These are phyloP conservation scores for Gorsachius goisagi DNA, from an alignment of 2,113 vertebrate species.

Conservation along the genomic window DNA sequence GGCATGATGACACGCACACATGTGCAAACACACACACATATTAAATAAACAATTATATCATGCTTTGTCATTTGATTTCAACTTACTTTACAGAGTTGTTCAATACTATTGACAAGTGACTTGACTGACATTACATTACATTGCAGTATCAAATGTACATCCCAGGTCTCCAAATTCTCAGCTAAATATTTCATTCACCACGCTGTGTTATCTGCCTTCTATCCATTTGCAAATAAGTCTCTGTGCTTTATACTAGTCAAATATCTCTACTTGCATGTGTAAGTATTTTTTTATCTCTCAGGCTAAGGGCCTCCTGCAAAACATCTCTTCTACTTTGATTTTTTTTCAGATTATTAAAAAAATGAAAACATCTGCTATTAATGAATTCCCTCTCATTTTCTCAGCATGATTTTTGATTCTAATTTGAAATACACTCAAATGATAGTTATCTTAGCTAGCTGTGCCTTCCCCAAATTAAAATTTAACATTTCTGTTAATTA, in stretches of 20 bases:
- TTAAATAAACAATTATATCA: background rate
- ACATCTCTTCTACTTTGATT: background rate
- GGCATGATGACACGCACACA: constrained; percentile 8
- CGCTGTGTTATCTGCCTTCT: background rate
- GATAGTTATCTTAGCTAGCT: background rate
- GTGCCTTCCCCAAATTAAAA: background rate
- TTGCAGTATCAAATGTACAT: background rate
- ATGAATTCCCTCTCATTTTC: background rate
- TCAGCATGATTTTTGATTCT: background rate
- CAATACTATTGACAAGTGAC: background rate
- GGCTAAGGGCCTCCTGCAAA: background rate
- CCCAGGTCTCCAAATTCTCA: background rate
- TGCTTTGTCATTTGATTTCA: background rate
- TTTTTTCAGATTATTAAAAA: background rate
- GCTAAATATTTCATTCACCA: background rate
- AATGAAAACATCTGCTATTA: background rate
- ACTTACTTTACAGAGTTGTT: background rate
- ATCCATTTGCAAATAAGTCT: background rate
- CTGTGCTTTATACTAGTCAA: background rate
- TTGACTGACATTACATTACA: background rate
- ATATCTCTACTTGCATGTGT: background rate
- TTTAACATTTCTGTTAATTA: background rate
- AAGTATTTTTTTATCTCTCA: background rate
- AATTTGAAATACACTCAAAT: background rate
- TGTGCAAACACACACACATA: constrained; percentile 38